Conservation (phyloP, 1,140 invertebrate species). For the Forficula auricularia region DNA sequence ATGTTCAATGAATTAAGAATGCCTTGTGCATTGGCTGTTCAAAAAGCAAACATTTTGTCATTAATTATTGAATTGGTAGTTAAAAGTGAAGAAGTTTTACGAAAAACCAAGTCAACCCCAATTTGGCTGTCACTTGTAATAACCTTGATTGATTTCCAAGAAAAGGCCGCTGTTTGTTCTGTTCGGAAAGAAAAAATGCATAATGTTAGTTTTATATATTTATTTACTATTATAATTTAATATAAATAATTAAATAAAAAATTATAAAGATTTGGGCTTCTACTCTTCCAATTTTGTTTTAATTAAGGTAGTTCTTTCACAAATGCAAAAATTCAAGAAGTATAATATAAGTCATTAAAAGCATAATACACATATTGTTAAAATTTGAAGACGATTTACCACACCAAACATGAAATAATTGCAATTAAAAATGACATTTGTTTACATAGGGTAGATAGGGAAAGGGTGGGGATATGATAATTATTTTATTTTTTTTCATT, state of each 20-base stretch:
- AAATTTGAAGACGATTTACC: no score
- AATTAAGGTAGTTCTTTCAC: no score
- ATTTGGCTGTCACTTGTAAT: slow-evolving; percentile 61
- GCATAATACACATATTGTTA: no score
- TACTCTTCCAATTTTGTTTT: no score
- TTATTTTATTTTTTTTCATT: no score
- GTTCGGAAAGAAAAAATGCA: slow-evolving; percentile 52
- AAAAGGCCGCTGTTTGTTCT: slow-evolving; percentile 57
- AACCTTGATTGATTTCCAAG: slow-evolving; percentile 60
- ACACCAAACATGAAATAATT: no score
- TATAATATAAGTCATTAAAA: no score
- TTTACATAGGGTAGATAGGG: no score
- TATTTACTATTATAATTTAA: background rate
- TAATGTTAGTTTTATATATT: slow-evolving; percentile 29
- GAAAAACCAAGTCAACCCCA: slow-evolving; percentile 17
- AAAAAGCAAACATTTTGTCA: slow-evolving; percentile 32
- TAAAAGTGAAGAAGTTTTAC: slow-evolving; percentile 27
- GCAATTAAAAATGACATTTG: no score
- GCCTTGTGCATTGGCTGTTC: slow-evolving; percentile 40
- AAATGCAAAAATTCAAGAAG: no score
- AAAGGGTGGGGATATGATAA: no score
- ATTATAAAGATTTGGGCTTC: background rate
- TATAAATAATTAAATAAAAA: slow-evolving; percentile 3
- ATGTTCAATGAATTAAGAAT: slow-evolving; percentile 47
- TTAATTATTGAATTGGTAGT: slow-evolving; percentile 35